Percentiles rank a stretch among this genome's conserved stretches.
Conservation (phyloP, 1,140 invertebrate genomes). For the Schmidtea mediterranea region DNA sequence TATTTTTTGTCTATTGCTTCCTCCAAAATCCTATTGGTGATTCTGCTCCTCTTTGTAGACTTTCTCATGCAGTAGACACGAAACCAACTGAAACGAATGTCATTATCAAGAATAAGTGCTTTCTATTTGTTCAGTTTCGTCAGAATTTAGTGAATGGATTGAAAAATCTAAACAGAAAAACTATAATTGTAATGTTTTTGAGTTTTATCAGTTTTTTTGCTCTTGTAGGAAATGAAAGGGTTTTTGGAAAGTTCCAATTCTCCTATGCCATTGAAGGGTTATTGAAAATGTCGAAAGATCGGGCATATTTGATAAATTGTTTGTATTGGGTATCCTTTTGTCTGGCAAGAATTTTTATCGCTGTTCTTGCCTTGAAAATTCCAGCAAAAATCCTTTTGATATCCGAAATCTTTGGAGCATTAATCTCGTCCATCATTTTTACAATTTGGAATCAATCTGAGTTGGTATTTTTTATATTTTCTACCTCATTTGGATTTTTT, state of each 20-base stretch:
- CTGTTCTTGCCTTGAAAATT: neutral
- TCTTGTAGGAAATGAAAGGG: slow-evolving; percentile 3
- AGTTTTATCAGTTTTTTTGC: neutral
- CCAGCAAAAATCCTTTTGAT: neutral
- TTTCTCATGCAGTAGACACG: no score
- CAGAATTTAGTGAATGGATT: neutral
- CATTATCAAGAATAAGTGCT: no score
- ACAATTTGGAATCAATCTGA: neutral
- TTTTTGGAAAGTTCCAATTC: neutral
- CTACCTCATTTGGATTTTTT: neutral
- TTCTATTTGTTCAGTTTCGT: no score
- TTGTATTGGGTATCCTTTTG: neutral
- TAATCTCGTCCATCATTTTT: neutral
- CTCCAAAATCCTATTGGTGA: no score
- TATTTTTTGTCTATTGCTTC: no score
- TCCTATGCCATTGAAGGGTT: neutral
- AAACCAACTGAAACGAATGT: no score
- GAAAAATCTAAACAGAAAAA: neutral
- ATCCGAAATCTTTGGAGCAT: neutral
- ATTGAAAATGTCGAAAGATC: neutral
- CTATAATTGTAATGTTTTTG: neutral
- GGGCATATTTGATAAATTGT: neutral
- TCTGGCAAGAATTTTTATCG: neutral
- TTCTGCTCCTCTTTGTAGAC: no score
- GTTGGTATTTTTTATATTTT: neutral